A percentile compares a stretch with the other conserved stretches of the same genome.
phyloP scores from a whole-genome alignment of 2,888 invertebrate species.

The Machimus rusticus region DNA sequence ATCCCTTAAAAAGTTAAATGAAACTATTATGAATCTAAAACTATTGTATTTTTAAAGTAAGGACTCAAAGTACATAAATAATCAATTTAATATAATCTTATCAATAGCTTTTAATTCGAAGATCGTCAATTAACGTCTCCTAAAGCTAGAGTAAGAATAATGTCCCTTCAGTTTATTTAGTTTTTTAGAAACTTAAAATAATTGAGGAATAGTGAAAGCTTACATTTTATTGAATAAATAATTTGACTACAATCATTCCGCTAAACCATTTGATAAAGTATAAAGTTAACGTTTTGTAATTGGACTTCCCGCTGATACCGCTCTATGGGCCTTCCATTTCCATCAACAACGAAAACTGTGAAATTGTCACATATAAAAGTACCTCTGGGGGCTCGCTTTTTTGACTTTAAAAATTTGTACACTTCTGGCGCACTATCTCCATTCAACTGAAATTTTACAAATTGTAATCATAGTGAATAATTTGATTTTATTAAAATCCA shows the following conservation, averaged over 20 bases:
- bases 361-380: not conserved
- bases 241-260: not conserved
- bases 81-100: too few relatives aligned
- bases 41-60: too few relatives aligned
- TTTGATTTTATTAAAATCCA: not conserved
- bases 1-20: too few relatives aligned
- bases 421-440: not conserved
- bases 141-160: too few relatives aligned
- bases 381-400: not conserved
- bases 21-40: too few relatives aligned
- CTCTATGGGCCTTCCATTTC: not conserved
- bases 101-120: too few relatives aligned
- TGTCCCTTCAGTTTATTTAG: too few relatives aligned
- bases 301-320: not conserved
- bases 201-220: not conserved
- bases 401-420: not conserved
- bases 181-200: not conserved
- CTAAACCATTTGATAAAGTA: not conserved
- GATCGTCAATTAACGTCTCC: too few relatives aligned
- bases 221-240: not conserved
- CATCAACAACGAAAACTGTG: conserved; percentile 1
- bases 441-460: not conserved
- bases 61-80: too few relatives aligned
- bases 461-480: not conserved
- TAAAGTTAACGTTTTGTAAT: not conserved